Base-by-base conservation (phyloP, 1,140 invertebrate genomes). In the Drosophila sp. region DNA sequence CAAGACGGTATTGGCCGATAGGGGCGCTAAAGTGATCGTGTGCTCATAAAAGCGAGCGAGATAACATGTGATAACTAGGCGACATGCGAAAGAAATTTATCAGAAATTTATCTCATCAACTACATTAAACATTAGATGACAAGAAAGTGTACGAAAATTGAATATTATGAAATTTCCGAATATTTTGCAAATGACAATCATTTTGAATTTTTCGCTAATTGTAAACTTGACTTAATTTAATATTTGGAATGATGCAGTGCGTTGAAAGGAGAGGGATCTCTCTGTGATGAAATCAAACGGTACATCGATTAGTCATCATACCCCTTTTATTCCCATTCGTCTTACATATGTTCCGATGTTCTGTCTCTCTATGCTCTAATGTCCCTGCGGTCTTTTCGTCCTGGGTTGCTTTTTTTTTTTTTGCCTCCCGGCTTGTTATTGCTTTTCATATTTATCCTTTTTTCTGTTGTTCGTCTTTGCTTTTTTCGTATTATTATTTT, bases 381-480 rank as follows among this genome's bases (percentile, higher is more conserved):
- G 56, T 63, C 72, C 55, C 68, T 75, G 71, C 1, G 56, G 56
- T 58, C 56, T 58, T 58, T 50, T 50, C n/a, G 44, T 50, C 44
- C 44, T 50, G 44, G 44, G 44, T 50, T 58, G 32, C 32, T 35
- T 58, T 33, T 25, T 47, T 47, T 47, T 7, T 27, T 35, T 57
- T 30, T 47, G 61, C 44, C 17, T 38, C 58, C 63, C 64, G 58
- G 55, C 32, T 76, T 67, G 76, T 79, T 86, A 86, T 86, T 86
- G 84, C 83, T 87, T 83, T 82, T 79, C 79, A 85, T 82, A 87
- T 82, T 87, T 79, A 62, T 57, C 33, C 57, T 47, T 60, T 67
- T 81, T 87, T 82, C 76, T 65, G 40, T 40, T 63, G 32, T 56
- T 74, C 66, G 58, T 58, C 27, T 55, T 77, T 77, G 58, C 80